Conservation (phyloP, 2,888 invertebrate species). For the Parnassius mnemosyne region DNA sequence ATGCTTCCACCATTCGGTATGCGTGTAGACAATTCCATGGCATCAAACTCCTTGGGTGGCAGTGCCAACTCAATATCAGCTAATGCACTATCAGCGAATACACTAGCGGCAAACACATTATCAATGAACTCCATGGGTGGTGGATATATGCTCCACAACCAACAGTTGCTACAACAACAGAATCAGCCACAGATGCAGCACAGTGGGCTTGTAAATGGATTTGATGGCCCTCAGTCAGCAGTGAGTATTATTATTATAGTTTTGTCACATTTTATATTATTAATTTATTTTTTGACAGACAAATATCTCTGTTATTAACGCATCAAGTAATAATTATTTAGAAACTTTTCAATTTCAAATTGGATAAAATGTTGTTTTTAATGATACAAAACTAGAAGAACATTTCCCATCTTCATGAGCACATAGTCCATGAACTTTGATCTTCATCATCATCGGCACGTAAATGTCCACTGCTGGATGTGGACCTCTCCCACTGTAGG, state of each 20-base stretch:
- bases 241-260: slow-evolving; percentile 44
- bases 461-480: no score
- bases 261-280: background rate
- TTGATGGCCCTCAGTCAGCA: slow-evolving; percentile 57
- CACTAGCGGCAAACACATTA: slow-evolving; percentile 25
- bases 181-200: slow-evolving; percentile 51
- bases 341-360: no score
- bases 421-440: no score
- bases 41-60: slow-evolving; percentile 43
- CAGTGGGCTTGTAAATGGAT: slow-evolving; percentile 61
- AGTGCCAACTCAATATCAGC: slow-evolving; percentile 37
- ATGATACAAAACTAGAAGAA: no score
- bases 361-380: no score
- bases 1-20: slow-evolving; percentile 77
- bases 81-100: slow-evolving; percentile 34
- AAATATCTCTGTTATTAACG: no score
- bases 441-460: no score
- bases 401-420: no score
- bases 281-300: no score
- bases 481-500: no score
- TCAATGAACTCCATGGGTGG: slow-evolving; percentile 36
- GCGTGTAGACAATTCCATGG: slow-evolving; percentile 65
- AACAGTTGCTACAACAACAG: slow-evolving; percentile 52
- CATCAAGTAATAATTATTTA: no score
- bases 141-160: slow-evolving; percentile 58